These are phyloP conservation scores for Manis pentadactyla DNA, from an alignment of 2,797 vertebrate genomes.

Conservation along the genomic window DNA sequence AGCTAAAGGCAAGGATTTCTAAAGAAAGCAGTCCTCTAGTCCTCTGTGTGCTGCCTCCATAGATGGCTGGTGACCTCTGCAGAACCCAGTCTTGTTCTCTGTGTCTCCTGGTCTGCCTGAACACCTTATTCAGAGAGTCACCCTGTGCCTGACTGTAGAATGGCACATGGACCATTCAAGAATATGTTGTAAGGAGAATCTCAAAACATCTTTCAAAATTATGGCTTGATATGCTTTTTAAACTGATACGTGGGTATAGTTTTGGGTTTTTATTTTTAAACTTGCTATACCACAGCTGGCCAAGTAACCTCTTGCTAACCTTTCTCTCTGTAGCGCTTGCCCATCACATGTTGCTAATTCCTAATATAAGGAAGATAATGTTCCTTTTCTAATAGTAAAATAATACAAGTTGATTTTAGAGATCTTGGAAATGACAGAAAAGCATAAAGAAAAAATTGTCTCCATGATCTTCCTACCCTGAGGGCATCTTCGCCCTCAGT, in stretches of 20 bases:
- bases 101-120: not conserved
- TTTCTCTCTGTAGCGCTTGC: not conserved
- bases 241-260: not conserved
- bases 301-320: not conserved
- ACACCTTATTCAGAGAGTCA: not conserved
- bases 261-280: not conserved
- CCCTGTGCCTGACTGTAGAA: not conserved
- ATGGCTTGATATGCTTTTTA: not conserved
- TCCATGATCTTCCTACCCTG: not conserved
- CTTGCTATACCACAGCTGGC: not conserved
- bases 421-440: not conserved
- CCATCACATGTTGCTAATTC: constrained; percentile 13
- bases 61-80: not conserved
- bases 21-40: not conserved
- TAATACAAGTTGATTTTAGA: not conserved
- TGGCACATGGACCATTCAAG: not conserved
- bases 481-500: not conserved
- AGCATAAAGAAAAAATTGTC: not conserved
- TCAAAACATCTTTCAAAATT: not conserved
- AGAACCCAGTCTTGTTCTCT: not conserved
- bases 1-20: not conserved
- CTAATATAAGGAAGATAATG: not conserved
- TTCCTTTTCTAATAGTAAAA: constrained; percentile 16
- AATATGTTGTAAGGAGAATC: not conserved
- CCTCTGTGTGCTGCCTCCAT: not conserved